A percentile compares a stretch with the other conserved stretches of the same genome.
Evolutionary conservation across 2,113 vertebrate species (phyloP).

Genomic region (Lynx canadensis): DNA sequence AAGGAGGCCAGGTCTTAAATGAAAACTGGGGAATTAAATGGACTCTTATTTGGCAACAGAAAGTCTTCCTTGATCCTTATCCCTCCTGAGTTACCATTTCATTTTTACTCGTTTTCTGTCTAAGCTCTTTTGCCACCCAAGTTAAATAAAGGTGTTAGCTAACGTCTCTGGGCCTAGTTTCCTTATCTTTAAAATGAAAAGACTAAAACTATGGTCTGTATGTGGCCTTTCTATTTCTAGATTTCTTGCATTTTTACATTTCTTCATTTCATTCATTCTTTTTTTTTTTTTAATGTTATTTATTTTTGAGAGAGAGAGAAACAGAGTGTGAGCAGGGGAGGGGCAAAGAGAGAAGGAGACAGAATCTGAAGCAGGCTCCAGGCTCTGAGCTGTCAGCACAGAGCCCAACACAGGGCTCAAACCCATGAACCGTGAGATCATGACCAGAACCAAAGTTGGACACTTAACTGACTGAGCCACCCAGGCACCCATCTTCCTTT

Average conservation of each 20-base stretch:
- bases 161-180: background rate
- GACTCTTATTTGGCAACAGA: background rate
- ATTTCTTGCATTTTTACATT: background rate
- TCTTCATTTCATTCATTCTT: background rate
- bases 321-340: too few species aligned
- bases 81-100: background rate
- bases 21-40: background rate
- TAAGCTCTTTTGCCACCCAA: background rate
- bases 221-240: background rate
- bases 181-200: background rate
- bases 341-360: too few species aligned
- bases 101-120: background rate
- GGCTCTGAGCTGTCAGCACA: too few species aligned
- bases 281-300: too few species aligned
- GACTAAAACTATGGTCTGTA: too few species aligned
- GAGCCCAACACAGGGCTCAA: too few species aligned
- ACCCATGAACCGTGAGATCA: too few species aligned
- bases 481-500: background rate
- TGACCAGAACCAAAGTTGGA: too few species aligned
- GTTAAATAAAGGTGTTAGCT: background rate
- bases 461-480: too few species aligned
- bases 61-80: background rate
- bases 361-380: too few species aligned
- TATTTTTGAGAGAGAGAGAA: too few species aligned
- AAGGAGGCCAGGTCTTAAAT: background rate